These are phyloP conservation scores for Hydrozoanthus tunicans DNA, from an alignment of 64 coral and sea anemone species.

Conservation along the genomic window DNA sequence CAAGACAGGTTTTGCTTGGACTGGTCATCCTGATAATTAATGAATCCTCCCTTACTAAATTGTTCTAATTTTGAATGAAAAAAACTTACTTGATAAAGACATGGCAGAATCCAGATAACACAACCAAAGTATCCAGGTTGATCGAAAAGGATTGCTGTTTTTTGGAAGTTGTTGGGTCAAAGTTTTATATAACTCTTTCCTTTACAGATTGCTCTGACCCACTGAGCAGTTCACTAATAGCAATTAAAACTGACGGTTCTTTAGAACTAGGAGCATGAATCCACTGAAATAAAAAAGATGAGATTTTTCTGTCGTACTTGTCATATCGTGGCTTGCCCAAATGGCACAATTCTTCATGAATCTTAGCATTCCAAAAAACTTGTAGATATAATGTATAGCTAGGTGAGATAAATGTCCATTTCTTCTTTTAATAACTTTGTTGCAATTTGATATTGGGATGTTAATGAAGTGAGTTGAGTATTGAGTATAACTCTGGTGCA, in stretches of 20 bases:
- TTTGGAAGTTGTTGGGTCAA: not conserved
- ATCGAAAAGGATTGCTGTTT: not conserved
- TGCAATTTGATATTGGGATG: not conserved
- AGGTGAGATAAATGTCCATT: slow-evolving; percentile 46
- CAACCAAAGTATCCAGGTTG: slow-evolving; percentile 37
- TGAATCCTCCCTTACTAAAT: too few species aligned
- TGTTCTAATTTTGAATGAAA: not conserved
- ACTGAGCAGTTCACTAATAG: not conserved
- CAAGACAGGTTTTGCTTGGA: too few species aligned
- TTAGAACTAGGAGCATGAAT: slow-evolving; percentile 21
- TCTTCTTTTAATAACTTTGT: not conserved
- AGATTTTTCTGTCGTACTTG: slow-evolving; percentile 40
- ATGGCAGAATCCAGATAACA: slow-evolving; percentile 54
- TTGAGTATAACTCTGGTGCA: slow-evolving; percentile 55
- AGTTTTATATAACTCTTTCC: slow-evolving; percentile 20
- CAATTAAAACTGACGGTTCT: slow-evolving; percentile 14
- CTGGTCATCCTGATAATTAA: too few species aligned
- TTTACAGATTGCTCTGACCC: not conserved
- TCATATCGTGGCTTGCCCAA: not conserved
- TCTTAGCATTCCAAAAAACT: too few species aligned
- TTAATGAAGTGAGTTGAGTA: slow-evolving; percentile 42
- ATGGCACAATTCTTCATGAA: too few species aligned
- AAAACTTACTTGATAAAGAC: slow-evolving; percentile 48
- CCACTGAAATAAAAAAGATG: slow-evolving; percentile 53
- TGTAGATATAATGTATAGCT: slow-evolving; percentile 8